Evolutionary conservation across 2,888 invertebrate species (phyloP).

Genomic region (Drosophila peninsularis): DNA sequence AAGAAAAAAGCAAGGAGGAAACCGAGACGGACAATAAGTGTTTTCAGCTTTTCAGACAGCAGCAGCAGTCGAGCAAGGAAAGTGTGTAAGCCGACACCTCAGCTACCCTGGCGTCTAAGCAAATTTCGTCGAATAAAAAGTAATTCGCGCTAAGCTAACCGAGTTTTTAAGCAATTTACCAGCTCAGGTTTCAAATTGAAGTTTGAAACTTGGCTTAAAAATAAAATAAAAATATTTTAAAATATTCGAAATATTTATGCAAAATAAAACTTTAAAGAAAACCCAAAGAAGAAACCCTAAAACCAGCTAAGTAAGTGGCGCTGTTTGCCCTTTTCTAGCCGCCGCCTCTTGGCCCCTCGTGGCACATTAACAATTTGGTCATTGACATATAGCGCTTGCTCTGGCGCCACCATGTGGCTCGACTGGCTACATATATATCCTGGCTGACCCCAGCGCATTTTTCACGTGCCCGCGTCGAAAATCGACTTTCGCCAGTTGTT

Average conservation of each 20-base stretch:
- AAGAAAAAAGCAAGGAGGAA: slow-evolving; percentile 15
- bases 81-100: slow-evolving; percentile 22
- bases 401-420: slow-evolving; percentile 13
- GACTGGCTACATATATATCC: slow-evolving; percentile 11
- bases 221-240: background rate
- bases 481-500: slow-evolving; percentile 30
- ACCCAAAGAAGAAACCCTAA: too few relatives aligned
- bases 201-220: background rate
- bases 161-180: background rate
- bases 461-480: slow-evolving; percentile 27
- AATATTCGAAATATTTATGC: too few relatives aligned
- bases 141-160: background rate
- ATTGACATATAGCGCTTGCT: slow-evolving; percentile 42
- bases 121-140: background rate
- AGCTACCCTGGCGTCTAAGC: slow-evolving; percentile 3
- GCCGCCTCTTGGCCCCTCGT: slow-evolving; percentile 7
- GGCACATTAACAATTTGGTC: slow-evolving; percentile 43
- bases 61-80: slow-evolving; percentile 11
- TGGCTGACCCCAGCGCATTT: slow-evolving; percentile 30
- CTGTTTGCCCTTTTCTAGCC: background rate
- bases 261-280: background rate
- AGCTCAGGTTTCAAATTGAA: background rate
- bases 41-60: slow-evolving; percentile 58
- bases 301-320: background rate
- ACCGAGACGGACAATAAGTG: slow-evolving; percentile 47